phyloP scores from a whole-genome alignment of 2,888 invertebrate genomes.

The Anorthoa munda region DNA sequence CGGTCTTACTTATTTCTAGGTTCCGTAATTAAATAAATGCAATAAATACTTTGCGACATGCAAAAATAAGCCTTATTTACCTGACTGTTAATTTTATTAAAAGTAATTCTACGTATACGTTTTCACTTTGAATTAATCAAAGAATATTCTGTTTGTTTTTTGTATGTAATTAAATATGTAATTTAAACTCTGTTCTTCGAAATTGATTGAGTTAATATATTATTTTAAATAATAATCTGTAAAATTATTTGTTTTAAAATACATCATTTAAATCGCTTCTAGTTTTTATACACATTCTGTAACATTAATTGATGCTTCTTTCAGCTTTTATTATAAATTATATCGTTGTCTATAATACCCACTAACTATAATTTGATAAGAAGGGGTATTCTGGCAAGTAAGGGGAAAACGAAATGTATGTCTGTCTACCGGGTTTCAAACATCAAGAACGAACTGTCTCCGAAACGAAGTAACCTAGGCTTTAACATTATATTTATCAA shows the following conservation, averaged over 20 bases:
- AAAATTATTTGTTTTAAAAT: constrained; percentile 5
- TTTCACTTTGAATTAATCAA: not conserved
- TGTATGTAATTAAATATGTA: too few species aligned
- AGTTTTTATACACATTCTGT: not conserved
- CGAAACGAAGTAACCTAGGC: constrained; percentile 69
- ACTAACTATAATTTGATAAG: not conserved
- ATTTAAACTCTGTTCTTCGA: too few species aligned
- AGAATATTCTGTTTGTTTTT: not conserved
- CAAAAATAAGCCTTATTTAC: constrained; percentile 42
- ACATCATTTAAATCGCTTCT: constrained; percentile 8
- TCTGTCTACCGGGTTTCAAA: constrained; percentile 56
- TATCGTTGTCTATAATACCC: not conserved
- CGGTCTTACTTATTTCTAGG: constrained; percentile 50
- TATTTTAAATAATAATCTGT: constrained; percentile 37
- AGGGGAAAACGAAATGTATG: constrained; percentile 43
- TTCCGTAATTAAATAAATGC: constrained; percentile 57
- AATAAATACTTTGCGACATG: constrained; percentile 62
- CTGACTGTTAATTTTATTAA: constrained; percentile 8
- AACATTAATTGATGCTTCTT: not conserved
- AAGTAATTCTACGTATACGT: constrained; percentile 14
- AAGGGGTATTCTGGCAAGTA: constrained; percentile 24
- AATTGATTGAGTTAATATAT: not conserved
- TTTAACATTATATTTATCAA: constrained; percentile 84
- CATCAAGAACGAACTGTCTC: constrained; percentile 51
- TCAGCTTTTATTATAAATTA: not conserved